Percentiles rank a stretch among this genome's conserved stretches.
phyloP scores from a whole-genome alignment of 2,888 invertebrate genomes.

The Euplagia quadripunctaria region DNA sequence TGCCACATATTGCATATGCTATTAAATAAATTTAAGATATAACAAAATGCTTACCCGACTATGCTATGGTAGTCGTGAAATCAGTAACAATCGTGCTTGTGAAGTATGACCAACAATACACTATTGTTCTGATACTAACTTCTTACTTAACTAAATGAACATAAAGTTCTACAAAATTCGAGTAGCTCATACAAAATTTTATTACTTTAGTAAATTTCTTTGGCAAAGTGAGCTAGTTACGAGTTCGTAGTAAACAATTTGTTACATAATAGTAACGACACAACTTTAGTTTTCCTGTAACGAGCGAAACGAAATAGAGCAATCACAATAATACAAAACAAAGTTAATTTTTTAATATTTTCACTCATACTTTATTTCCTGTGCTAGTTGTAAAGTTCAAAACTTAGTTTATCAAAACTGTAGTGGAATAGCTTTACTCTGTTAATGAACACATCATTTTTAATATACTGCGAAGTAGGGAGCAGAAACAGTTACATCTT shows the following conservation, averaged over 20 bases:
- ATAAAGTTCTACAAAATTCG: constrained; percentile 4
- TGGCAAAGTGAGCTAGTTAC: constrained; percentile 18
- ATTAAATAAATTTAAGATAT: neutral
- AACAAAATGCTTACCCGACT: neutral
- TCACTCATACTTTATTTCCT: constrained; percentile 52
- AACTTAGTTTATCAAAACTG: constrained; percentile 28
- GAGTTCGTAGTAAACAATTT: constrained; percentile 23
- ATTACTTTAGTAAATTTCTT: constrained; percentile 6
- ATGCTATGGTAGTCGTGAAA: neutral
- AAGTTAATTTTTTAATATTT: constrained; percentile 60
- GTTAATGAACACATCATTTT: neutral
- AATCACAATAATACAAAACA: constrained; percentile 42
- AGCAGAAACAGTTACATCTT: neutral
- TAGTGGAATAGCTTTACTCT: constrained; percentile 18
- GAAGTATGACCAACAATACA: neutral
- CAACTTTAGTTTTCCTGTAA: constrained; percentile 37
- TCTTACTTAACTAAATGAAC: constrained; percentile 1
- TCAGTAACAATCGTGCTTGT: neutral
- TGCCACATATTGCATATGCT: too few relatives aligned
- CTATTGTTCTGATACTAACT: neutral
- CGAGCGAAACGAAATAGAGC: constrained; percentile 37
- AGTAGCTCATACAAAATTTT: neutral
- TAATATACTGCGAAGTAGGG: neutral
- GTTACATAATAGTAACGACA: constrained; percentile 24
- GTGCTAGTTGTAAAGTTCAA: constrained; percentile 45